phyloP scores from a whole-genome alignment of 2,797 vertebrate genomes.

The Gallinago nigripennis region DNA sequence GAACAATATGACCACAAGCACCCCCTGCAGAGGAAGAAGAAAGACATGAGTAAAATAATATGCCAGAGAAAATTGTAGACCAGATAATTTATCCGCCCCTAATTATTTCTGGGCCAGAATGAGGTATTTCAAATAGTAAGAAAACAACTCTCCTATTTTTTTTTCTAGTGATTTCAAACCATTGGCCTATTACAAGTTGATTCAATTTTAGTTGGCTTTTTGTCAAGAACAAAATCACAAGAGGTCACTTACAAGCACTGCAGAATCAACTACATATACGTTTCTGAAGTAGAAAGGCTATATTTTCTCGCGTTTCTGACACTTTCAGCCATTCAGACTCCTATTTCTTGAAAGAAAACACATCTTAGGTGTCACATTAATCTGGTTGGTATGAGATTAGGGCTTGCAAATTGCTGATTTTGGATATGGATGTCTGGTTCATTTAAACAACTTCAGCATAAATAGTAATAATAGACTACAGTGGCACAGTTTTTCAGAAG shows the following conservation, averaged over 20 bases:
- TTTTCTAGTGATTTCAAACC: neutral
- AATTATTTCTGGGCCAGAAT: constrained; percentile 13
- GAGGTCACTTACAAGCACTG: neutral
- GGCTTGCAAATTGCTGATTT: constrained; percentile 66
- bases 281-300: neutral
- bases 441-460: constrained; percentile 43
- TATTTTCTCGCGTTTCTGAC: neutral
- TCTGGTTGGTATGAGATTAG: constrained; percentile 61
- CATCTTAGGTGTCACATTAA: constrained; percentile 67
- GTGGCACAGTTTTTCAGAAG: neutral
- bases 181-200: neutral
- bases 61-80: neutral
- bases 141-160: neutral
- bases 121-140: neutral
- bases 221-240: neutral
- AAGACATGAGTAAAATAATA: constrained; percentile 50
- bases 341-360: constrained; percentile 49
- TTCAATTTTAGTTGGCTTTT: neutral
- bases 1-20: constrained; percentile 57
- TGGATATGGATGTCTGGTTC: constrained; percentile 33
- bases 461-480: constrained; percentile 45
- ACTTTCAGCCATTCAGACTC: constrained; percentile 40
- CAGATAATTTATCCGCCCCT: constrained; percentile 24
- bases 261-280: neutral
- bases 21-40: constrained; percentile 39